Conservation (phyloP, 2,113 vertebrate species). For the Lycaon pictus region DNA sequence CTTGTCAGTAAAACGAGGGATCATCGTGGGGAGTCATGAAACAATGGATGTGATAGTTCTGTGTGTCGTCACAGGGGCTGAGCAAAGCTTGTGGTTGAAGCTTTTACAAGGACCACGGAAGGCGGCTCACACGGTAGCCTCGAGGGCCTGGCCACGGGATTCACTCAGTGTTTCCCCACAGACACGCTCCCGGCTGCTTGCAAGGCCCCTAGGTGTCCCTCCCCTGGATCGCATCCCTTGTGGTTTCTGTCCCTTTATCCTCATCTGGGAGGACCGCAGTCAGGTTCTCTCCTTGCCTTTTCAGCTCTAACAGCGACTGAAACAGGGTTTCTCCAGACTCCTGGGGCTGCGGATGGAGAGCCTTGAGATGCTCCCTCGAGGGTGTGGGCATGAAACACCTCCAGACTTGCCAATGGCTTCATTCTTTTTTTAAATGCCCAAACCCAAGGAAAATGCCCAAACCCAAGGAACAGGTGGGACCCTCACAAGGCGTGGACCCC, state of each 20-base stretch:
- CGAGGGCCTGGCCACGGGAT: accelerated
- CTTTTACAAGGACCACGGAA: accelerated
- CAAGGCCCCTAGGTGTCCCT: accelerated
- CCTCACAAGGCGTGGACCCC: too few species aligned
- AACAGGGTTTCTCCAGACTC: neutral
- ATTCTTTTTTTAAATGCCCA: neutral
- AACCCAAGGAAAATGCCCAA: too few species aligned
- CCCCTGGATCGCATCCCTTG: neutral
- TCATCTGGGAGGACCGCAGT: neutral
- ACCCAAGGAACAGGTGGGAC: too few species aligned
- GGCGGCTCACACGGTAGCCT: accelerated
- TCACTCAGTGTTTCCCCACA: accelerated
- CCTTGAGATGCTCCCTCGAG: accelerated
- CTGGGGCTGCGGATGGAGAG: neutral
- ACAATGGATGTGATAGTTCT: neutral
- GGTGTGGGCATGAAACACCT: accelerated
- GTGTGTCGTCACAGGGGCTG: accelerated
- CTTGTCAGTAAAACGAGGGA: neutral
- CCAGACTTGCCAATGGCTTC: accelerated
- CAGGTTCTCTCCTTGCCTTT: neutral
- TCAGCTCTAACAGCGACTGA: neutral
- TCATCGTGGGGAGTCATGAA: neutral
- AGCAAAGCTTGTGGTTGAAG: neutral
- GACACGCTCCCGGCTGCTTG: accelerated
- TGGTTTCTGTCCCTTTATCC: neutral